Evolutionary conservation across 1,140 invertebrate genomes (phyloP).

Genomic region (Aphidius ervi): DNA sequence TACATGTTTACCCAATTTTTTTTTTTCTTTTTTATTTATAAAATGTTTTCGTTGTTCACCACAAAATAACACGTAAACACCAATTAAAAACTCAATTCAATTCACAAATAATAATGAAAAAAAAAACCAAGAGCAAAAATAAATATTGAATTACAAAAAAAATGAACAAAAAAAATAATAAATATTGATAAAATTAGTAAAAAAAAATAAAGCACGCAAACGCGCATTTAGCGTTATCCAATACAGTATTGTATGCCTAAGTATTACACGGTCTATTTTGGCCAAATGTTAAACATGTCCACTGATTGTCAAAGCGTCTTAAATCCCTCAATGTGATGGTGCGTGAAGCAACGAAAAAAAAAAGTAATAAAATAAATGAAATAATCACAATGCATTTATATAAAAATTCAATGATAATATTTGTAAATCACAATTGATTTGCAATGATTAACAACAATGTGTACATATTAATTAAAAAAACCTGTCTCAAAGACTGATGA

Average conservation of each 20-base stretch:
- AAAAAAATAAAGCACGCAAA: conserved; percentile 26
- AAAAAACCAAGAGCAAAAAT: too few relatives aligned
- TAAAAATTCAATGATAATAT: too few relatives aligned
- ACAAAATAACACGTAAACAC: conserved; percentile 17
- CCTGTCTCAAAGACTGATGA: conserved; percentile 5
- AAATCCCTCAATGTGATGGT: conserved; percentile 17
- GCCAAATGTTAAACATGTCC: conserved; percentile 18
- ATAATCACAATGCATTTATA: background rate
- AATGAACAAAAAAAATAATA: background rate
- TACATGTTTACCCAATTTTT: too few relatives aligned
- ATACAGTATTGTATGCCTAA: conserved; percentile 47
- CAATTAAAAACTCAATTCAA: too few relatives aligned
- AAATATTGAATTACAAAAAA: conserved; percentile 16
- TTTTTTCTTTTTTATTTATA: too few relatives aligned
- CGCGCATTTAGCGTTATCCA: conserved; percentile 40
- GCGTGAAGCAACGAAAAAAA: conserved; percentile 3
- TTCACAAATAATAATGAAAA: too few relatives aligned
- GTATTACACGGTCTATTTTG: conserved; percentile 30
- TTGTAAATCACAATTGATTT: conserved; percentile 8
- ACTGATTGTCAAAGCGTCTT: conserved; percentile 10
- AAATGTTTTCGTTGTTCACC: conserved; percentile 24
- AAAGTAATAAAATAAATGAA: background rate
- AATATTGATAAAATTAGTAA: conserved; percentile 9
- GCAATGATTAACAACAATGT: background rate
- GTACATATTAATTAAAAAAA: too few relatives aligned